Conservation (phyloP, 2,888 invertebrate genomes). For the Philaethria dido region DNA sequence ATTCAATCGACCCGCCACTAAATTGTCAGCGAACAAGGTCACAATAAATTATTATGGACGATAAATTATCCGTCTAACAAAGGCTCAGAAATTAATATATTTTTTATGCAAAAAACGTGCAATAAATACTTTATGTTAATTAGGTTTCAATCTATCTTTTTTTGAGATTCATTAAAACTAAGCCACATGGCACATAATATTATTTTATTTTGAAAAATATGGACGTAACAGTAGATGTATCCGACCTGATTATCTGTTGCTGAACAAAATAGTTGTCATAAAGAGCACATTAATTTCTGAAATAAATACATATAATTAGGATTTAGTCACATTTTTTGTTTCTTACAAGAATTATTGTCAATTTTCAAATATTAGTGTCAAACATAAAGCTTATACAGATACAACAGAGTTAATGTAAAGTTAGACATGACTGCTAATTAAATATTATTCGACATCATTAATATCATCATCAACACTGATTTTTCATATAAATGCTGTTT, state of each 20-base stretch:
- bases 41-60: not conserved
- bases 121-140: no score
- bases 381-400: no score
- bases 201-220: not conserved
- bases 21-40: slow-evolving; percentile 12
- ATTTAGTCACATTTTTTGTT: not conserved
- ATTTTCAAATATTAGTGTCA: not conserved
- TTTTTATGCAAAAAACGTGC: not conserved
- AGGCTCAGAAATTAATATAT: not conserved
- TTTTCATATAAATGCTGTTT: not conserved
- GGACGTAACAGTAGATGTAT: not conserved
- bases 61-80: not conserved
- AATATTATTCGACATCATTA: no score
- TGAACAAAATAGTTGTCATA: not conserved
- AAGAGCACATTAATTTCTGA: not conserved
- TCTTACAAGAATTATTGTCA: not conserved
- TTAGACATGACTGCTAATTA: no score
- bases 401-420: no score
- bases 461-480: no score
- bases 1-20: slow-evolving; percentile 50
- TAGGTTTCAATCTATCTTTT: not conserved
- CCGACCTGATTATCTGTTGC: not conserved
- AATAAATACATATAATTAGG: not conserved
- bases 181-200: not conserved
- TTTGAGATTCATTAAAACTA: not conserved